Evolutionary conservation across 1,140 invertebrate species (phyloP).

Genomic region (Elysia chlorotica): DNA sequence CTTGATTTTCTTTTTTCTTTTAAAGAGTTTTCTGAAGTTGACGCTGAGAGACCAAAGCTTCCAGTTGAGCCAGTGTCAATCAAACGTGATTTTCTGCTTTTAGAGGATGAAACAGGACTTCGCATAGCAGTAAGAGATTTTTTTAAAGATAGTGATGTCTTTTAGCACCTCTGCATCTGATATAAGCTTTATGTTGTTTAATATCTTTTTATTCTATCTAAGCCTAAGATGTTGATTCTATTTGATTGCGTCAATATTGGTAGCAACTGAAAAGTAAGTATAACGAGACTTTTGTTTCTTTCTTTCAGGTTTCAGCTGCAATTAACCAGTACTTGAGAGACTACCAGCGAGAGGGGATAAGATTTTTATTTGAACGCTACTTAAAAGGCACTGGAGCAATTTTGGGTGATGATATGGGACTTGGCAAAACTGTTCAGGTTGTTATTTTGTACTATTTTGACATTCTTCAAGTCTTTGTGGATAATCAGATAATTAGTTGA

Average conservation of each 20-base stretch:
- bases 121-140: not conserved
- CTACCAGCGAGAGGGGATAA: slow-evolving; percentile 56
- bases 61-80: not conserved
- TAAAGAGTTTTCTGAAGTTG: not conserved
- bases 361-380: slow-evolving; percentile 55
- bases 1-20: too few species aligned
- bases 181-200: too few species aligned
- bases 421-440: slow-evolving; percentile 60
- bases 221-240: not conserved
- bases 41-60: slow-evolving; percentile 10
- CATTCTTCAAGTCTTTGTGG: not conserved
- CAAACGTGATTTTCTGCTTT: not conserved
- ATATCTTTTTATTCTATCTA: too few species aligned
- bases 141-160: not conserved
- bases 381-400: slow-evolving; percentile 43
- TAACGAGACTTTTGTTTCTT: not conserved
- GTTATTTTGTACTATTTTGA: not conserved
- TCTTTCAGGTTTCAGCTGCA: slow-evolving; percentile 46
- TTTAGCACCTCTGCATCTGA: not conserved
- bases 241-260: too few species aligned
- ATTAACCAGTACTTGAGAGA: slow-evolving; percentile 57
- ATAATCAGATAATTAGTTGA: too few species aligned
- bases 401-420: slow-evolving; percentile 60
- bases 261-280: too few species aligned
- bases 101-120: not conserved